Evolutionary conservation across 2,888 invertebrate species (phyloP).

Genomic region (Tipula confusa): DNA sequence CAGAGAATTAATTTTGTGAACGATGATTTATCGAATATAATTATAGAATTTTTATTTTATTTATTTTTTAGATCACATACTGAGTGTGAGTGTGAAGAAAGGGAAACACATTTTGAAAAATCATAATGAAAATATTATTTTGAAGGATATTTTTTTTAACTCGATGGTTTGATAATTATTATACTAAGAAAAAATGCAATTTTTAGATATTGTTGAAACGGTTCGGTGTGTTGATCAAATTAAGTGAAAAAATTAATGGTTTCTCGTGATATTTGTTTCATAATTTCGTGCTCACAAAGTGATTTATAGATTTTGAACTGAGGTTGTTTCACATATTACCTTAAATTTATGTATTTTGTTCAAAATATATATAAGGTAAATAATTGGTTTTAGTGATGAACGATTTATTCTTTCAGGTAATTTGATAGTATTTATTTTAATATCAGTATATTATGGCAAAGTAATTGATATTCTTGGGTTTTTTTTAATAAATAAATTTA

Average conservation of each 20-base stretch:
- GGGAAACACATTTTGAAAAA: neutral
- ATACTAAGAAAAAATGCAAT: neutral
- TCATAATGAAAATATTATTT: neutral
- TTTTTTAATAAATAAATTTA: no score
- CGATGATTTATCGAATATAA: neutral
- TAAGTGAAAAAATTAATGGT: neutral
- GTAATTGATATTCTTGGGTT: no score
- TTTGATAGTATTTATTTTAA: neutral
- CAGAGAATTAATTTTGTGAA: neutral
- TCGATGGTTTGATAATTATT: neutral
- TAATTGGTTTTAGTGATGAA: neutral
- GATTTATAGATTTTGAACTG: neutral
- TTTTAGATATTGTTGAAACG: neutral
- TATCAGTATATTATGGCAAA: neutral
- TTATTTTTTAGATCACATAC: neutral
- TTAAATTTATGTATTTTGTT: neutral
- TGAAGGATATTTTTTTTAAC: neutral
- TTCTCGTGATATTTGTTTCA: neutral
- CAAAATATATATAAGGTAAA: neutral
- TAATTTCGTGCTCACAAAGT: neutral
- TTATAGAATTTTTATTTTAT: neutral
- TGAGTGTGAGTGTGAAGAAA: neutral
- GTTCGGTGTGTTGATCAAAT: neutral
- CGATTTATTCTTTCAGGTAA: neutral
- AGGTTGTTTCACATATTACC: neutral